These are phyloP conservation scores for Temnothorax ravouxi DNA, from an alignment of 2,888 invertebrate species.

Conservation along the genomic window DNA sequence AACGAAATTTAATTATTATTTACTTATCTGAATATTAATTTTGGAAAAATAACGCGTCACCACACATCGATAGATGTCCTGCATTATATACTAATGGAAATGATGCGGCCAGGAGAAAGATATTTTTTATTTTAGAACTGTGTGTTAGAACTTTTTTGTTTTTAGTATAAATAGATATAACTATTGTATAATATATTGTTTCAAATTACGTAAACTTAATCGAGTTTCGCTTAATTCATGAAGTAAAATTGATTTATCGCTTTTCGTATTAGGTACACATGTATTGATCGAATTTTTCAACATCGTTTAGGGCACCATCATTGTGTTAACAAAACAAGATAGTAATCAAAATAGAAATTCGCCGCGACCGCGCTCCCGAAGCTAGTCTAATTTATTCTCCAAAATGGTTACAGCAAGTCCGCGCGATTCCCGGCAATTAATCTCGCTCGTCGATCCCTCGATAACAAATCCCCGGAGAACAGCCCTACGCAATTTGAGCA, in stretches of 20 bases:
- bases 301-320: neutral
- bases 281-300: constrained; percentile 31
- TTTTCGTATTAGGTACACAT: neutral
- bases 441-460: constrained; percentile 50
- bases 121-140: neutral
- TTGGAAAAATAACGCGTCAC: neutral
- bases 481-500: constrained; percentile 42
- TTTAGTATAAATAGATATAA: neutral
- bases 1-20: constrained; percentile 13
- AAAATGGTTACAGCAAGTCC: constrained; percentile 47
- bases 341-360: constrained; percentile 49
- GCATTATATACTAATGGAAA: neutral
- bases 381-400: constrained; percentile 52
- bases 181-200: neutral
- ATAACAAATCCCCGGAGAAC: constrained; percentile 41
- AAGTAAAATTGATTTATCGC: neutral
- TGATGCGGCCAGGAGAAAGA: neutral
- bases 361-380: constrained; percentile 30
- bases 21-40: constrained; percentile 20
- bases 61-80: neutral
- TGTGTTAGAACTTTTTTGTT: neutral
- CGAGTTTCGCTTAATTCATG: neutral
- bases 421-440: constrained; percentile 48
- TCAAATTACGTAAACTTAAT: neutral
- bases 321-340: constrained; percentile 35